Evolutionary conservation across 1,140 invertebrate genomes (phyloP), one percentile per base, ranked within the genome.

Genomic region (Cydia fagiglandana): DNA sequence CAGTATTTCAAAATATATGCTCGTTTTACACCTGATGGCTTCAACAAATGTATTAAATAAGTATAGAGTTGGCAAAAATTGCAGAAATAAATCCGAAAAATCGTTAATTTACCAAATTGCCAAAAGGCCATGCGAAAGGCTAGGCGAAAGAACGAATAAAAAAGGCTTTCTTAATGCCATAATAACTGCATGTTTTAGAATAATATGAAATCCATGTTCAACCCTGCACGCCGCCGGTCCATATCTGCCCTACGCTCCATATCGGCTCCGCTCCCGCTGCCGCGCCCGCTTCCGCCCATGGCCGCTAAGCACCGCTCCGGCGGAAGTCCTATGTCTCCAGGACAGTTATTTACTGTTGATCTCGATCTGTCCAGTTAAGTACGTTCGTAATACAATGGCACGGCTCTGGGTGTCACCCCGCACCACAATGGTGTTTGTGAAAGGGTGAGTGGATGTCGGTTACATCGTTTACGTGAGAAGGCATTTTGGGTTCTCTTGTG

Each of bases 321-420:
- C 30, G 66, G 66, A 70, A 70, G 34, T 17, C 66, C 66, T 70
- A n/a, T 41, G 66, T 70, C 66, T 70, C 66, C 66, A 70, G 66
- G 66, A 70, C 66, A 70, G 66, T 70, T 70, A 70, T 70, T 70
- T 70, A 70, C 66, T 41, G 66, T 38, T 70, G 66, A 70, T 70
- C 66, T 34, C 66, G 66, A 70, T 70, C 30, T 70, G 66, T 38
- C 66, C 30, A 70, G 66, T 70, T 70, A 70, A 70, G 66, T 70
- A 70, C 66, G 64, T 70, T 20, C 66, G 30, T 70, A 70, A 45
- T 70, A 38, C 66, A 70, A 38, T 38, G 66, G 45, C 45, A 47
- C 12, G 30, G 30, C 34, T 41, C 13, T 10, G 24, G 45, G 45
- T 7, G 45, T 47, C 45, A 47, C 56, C 6, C 17, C n/a, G 6